Percentiles rank a stretch among this genome's conserved stretches.
These are phyloP conservation scores for Scelioninae gen. 1 DNA, from an alignment of 2,888 invertebrate genomes.

Conservation along the genomic window DNA sequence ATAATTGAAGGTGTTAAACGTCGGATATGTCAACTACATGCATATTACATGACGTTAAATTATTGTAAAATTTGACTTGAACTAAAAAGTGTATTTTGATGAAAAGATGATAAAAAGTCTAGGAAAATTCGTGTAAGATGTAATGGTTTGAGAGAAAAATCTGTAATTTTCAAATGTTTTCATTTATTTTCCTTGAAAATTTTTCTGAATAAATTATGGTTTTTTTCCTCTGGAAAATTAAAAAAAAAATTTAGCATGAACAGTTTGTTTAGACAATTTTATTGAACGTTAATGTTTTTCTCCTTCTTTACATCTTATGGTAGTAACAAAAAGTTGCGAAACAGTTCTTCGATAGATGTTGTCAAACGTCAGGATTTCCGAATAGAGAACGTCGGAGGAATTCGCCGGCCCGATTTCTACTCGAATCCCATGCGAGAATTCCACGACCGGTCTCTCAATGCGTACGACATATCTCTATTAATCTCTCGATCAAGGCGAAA, in stretches of 20 bases:
- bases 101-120: too few relatives aligned
- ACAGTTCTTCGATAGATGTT: conserved; percentile 29
- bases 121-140: too few relatives aligned
- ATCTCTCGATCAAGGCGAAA: conserved; percentile 65
- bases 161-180: too few relatives aligned
- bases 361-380: conserved; percentile 53
- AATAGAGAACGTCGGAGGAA: conserved; percentile 50
- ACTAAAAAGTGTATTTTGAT: too few relatives aligned
- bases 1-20: too few relatives aligned
- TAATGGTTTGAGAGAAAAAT: too few relatives aligned
- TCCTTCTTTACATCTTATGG: not conserved
- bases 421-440: conserved; percentile 66
- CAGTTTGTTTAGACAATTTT: not conserved
- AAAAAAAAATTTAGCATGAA: too few relatives aligned
- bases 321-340: not conserved
- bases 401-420: conserved; percentile 55
- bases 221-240: too few relatives aligned
- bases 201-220: too few relatives aligned
- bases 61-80: not conserved
- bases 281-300: not conserved
- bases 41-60: conserved; percentile 32
- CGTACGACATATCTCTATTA: conserved; percentile 70
- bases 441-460: conserved; percentile 56
- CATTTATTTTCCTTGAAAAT: too few relatives aligned
- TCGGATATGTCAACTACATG: too few relatives aligned